Percentiles rank a stretch among this genome's conserved stretches.
Evolutionary conservation across 2,888 invertebrate genomes (phyloP).

Genomic region (Pristionchus mayeri): DNA sequence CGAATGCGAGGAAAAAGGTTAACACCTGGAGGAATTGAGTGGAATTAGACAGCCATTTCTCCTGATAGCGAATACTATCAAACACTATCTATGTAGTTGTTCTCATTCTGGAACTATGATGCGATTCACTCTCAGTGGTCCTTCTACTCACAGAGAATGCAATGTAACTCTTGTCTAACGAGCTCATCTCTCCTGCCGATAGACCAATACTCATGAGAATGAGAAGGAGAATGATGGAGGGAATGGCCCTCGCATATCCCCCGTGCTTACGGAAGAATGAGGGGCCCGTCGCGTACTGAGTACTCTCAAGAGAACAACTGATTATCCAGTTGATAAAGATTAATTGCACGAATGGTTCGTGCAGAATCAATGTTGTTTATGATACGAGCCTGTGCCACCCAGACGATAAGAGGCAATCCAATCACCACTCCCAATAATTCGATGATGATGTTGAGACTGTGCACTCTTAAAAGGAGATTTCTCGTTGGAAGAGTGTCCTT

Average conservation of each 20-base stretch:
- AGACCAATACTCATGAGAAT: not conserved
- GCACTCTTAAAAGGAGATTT: not conserved
- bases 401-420: not conserved
- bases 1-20: not conserved
- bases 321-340: not conserved
- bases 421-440: conserved; percentile 24
- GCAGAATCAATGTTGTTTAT: not conserved
- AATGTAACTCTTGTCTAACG: not conserved
- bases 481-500: too few species aligned
- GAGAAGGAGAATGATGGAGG: not conserved
- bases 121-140: not conserved
- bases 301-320: not conserved
- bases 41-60: too few species aligned
- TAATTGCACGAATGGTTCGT: not conserved
- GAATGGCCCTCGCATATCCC: not conserved
- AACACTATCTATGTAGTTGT: too few species aligned
- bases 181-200: not conserved
- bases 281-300: conserved; percentile 7
- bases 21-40: not conserved
- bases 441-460: not conserved
- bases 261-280: conserved; percentile 26
- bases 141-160: not conserved
- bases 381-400: not conserved
- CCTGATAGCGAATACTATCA: too few species aligned
- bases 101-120: too few species aligned